These are phyloP conservation scores for Spinibarbus caldwelli DNA, from an alignment of 2,797 vertebrate species.

Conservation along the genomic window DNA sequence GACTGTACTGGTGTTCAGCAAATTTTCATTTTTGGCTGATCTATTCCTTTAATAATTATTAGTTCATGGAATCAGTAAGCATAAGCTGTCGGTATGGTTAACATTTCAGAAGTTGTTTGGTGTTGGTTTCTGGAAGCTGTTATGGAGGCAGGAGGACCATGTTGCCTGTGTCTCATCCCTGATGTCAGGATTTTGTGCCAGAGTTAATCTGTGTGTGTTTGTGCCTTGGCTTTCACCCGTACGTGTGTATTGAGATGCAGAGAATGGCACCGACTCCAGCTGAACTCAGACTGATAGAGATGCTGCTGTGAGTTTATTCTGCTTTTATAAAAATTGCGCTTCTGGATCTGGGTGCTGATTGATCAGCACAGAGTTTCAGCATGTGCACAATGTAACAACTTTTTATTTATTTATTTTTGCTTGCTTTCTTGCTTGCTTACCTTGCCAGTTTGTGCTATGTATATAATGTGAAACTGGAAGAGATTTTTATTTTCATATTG, in stretches of 20 bases:
- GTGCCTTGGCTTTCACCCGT: slow-evolving; percentile 3
- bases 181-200: background rate
- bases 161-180: no score
- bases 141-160: background rate
- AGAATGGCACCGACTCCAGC: background rate
- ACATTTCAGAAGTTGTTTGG: background rate
- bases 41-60: background rate
- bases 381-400: background rate
- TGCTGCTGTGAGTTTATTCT: slow-evolving; percentile 3
- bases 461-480: background rate
- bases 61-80: background rate
- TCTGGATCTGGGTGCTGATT: background rate
- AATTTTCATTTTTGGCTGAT: no score
- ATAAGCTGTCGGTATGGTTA: background rate
- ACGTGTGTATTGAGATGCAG: slow-evolving; percentile 1
- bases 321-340: background rate
- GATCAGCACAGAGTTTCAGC: background rate
- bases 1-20: no score
- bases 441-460: background rate
- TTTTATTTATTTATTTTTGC: no score
- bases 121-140: background rate
- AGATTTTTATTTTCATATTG: background rate
- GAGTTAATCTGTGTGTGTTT: background rate
- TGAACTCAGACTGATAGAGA: background rate
- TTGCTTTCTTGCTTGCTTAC: background rate